Evolutionary conservation across 2,888 invertebrate species (phyloP).

Genomic region (Hyposoter didymator): DNA sequence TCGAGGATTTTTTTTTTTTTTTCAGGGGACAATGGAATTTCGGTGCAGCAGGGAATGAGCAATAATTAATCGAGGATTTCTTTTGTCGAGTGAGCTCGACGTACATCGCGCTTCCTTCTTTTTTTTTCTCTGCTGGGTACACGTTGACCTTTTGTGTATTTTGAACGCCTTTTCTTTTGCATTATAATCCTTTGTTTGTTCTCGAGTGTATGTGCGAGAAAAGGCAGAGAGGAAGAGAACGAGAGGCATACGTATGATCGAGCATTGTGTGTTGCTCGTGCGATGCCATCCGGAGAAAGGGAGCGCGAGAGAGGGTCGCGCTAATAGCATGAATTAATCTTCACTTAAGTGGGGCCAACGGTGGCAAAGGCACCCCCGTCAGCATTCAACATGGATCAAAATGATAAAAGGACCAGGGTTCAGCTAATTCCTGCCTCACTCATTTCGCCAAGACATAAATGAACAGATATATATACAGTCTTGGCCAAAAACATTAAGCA

Average conservation of each 20-base stretch:
- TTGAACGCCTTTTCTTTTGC: conserved; percentile 50
- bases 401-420: conserved; percentile 70
- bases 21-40: neutral
- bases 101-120: conserved; percentile 23
- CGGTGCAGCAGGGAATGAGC: neutral
- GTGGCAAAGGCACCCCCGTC: conserved; percentile 72
- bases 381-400: conserved; percentile 68
- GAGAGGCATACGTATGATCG: conserved; percentile 29
- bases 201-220: conserved; percentile 66
- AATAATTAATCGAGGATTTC: conserved; percentile 24
- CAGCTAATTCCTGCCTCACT: conserved; percentile 42
- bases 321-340: conserved; percentile 82
- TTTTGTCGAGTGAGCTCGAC: conserved; percentile 2
- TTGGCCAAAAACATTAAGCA: neutral
- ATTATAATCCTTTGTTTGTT: conserved; percentile 78
- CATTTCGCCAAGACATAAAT: conserved; percentile 39
- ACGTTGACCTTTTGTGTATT: conserved; percentile 36
- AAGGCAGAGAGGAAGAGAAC: conserved; percentile 17
- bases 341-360: conserved; percentile 72
- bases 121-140: conserved; percentile 10
- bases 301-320: conserved; percentile 55
- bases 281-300: conserved; percentile 5
- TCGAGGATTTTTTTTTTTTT: neutral
- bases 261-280: conserved; percentile 71
- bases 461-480: neutral